Evolutionary conservation across 2,797 vertebrate species (phyloP).

Genomic region (Chloroceryle amazona): DNA sequence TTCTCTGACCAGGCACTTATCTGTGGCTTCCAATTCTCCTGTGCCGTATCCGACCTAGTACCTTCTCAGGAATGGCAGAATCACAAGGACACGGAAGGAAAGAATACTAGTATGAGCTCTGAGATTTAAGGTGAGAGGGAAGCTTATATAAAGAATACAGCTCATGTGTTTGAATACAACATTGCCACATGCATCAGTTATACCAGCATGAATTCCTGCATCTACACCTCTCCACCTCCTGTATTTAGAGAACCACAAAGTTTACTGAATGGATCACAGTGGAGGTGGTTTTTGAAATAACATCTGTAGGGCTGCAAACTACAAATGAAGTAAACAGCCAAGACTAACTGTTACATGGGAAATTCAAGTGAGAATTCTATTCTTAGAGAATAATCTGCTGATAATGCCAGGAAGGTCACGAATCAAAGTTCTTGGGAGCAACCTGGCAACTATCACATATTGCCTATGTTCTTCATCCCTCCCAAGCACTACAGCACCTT

Average conservation of each 20-base stretch:
- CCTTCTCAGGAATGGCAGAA: background rate
- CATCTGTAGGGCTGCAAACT: background rate
- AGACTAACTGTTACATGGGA: background rate
- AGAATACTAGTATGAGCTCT: background rate
- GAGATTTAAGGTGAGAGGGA: background rate
- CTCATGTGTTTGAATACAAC: background rate
- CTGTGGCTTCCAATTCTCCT: background rate
- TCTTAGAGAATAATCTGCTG: background rate
- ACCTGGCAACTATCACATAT: accelerated
- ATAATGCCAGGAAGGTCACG: background rate
- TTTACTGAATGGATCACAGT: background rate
- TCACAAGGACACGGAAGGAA: background rate
- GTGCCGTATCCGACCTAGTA: background rate
- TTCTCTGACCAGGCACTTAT: background rate
- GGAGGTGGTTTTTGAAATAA: background rate
- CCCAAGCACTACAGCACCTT: background rate
- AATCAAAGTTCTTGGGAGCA: background rate
- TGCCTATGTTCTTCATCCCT: background rate
- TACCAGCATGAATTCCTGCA: background rate
- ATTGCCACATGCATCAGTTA: background rate
- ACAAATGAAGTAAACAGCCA: background rate
- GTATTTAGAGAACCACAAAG: background rate
- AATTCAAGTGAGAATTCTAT: background rate
- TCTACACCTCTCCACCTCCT: background rate
- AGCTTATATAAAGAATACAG: background rate